Conservation (phyloP, 2,113 vertebrate species). For the Megaceryle torquata region DNA sequence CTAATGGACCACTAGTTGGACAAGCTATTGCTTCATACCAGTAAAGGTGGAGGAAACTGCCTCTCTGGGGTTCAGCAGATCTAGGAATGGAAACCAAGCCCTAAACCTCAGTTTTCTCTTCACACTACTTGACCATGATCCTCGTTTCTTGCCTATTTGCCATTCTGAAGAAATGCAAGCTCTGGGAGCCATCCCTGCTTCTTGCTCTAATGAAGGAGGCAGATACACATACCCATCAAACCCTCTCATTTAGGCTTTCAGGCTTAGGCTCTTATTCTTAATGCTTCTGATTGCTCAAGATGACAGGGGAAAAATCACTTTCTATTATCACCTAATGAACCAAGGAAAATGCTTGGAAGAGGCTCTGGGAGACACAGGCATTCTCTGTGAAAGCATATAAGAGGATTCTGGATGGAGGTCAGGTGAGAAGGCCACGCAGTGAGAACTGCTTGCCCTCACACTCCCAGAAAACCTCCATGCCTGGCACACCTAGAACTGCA, state of each 20-base stretch:
- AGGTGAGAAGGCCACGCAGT: not conserved
- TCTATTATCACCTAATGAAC: conserved; percentile 62
- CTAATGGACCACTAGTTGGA: not conserved
- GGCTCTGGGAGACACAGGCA: not conserved
- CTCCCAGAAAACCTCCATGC: not conserved
- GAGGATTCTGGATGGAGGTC: not conserved
- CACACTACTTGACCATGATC: not conserved
- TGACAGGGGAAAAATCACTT: conserved; percentile 55
- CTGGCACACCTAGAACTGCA: not conserved
- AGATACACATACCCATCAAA: conserved; percentile 39
- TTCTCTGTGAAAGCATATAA: not conserved
- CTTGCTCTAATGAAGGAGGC: conserved; percentile 35
- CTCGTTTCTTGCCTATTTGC: not conserved
- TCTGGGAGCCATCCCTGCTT: not conserved
- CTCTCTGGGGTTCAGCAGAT: not conserved
- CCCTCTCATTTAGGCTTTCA: conserved; percentile 54
- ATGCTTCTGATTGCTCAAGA: conserved; percentile 51
- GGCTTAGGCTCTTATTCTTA: conserved; percentile 56
- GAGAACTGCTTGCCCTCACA: not conserved
- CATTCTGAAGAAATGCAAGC: not conserved
- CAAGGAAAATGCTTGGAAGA: conserved; percentile 36
- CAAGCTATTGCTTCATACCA: not conserved
- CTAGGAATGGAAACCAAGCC: not conserved
- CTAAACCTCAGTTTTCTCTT: not conserved
- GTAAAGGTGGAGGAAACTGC: not conserved